Conservation (phyloP, 2,888 invertebrate genomes). For the Bruchidius siliquastri region DNA sequence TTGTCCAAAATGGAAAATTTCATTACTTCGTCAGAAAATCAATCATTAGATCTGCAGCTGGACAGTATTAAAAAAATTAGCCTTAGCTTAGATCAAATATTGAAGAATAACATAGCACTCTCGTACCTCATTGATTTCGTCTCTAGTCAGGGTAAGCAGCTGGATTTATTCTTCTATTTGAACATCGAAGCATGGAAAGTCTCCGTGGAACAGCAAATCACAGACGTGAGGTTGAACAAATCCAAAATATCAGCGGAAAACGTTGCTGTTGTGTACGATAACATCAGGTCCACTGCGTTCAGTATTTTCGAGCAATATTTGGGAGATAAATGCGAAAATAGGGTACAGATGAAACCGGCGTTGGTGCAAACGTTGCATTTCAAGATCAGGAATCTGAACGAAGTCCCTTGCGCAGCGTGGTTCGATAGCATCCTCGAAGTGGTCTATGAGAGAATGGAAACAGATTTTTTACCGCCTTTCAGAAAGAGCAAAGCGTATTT, state of each 20-base stretch:
- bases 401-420: conserved; percentile 64
- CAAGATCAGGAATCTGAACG: conserved; percentile 56
- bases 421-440: conserved; percentile 79
- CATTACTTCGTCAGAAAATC: conserved; percentile 17
- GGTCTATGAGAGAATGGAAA: conserved; percentile 59
- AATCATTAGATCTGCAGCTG: conserved; percentile 32
- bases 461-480: conserved; percentile 62
- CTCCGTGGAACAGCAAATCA: conserved; percentile 67
- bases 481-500: conserved; percentile 62
- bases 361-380: conserved; percentile 57
- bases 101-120: conserved; percentile 72
- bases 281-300: conserved; percentile 61
- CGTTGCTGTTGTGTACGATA: conserved; percentile 37
- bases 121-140: conserved; percentile 75
- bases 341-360: conserved; percentile 58
- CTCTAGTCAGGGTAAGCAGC: conserved; percentile 63
- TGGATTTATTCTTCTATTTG: conserved; percentile 72
- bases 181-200: conserved; percentile 70
- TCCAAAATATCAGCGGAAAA: conserved; percentile 45
- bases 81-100: conserved; percentile 65
- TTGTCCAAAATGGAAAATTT: conserved; percentile 42
- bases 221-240: conserved; percentile 52
- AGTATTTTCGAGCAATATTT: conserved; percentile 75
- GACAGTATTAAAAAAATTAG: conserved; percentile 45
- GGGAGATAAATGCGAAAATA: conserved; percentile 63